Evolutionary conservation across 2,888 invertebrate species (phyloP).

Genomic region (Harpalus rubripes): DNA sequence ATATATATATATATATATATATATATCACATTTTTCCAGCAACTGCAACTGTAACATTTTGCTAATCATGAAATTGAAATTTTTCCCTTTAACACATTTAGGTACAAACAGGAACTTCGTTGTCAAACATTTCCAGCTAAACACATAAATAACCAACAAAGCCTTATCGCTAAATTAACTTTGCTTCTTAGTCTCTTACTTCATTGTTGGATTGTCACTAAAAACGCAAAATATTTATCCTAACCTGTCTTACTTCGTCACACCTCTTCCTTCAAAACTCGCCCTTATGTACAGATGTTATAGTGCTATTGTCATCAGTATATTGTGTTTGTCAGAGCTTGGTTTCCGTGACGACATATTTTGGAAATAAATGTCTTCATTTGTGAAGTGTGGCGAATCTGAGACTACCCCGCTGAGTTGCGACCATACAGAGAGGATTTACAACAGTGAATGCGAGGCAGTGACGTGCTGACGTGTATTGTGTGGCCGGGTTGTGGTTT

Average conservation of each 20-base stretch:
- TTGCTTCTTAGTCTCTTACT: neutral
- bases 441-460: slow-evolving; percentile 18
- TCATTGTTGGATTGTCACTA: slow-evolving; percentile 49
- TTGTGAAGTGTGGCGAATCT: slow-evolving; percentile 63
- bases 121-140: slow-evolving; percentile 43
- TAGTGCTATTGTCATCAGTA: slow-evolving; percentile 15
- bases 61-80: slow-evolving; percentile 37
- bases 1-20: no score
- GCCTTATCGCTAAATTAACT: slow-evolving; percentile 58
- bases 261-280: slow-evolving; percentile 17
- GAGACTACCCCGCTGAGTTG: slow-evolving; percentile 41
- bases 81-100: slow-evolving; percentile 32
- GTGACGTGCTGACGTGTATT: slow-evolving; percentile 61
- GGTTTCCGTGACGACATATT: slow-evolving; percentile 70
- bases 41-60: neutral
- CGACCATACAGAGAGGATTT: slow-evolving; percentile 54
- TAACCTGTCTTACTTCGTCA: slow-evolving; percentile 34
- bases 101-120: slow-evolving; percentile 36
- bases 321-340: slow-evolving; percentile 69
- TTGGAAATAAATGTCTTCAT: slow-evolving; percentile 70
- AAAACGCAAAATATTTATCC: slow-evolving; percentile 63
- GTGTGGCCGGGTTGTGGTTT: slow-evolving; percentile 59
- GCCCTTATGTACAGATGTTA: neutral
- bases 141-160: slow-evolving; percentile 41
- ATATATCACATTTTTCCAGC: no score